Percentiles rank a stretch among this genome's conserved stretches.
These are phyloP conservation scores for Andricus grossulariae DNA, from an alignment of 1,140 invertebrate species.

Conservation along the genomic window DNA sequence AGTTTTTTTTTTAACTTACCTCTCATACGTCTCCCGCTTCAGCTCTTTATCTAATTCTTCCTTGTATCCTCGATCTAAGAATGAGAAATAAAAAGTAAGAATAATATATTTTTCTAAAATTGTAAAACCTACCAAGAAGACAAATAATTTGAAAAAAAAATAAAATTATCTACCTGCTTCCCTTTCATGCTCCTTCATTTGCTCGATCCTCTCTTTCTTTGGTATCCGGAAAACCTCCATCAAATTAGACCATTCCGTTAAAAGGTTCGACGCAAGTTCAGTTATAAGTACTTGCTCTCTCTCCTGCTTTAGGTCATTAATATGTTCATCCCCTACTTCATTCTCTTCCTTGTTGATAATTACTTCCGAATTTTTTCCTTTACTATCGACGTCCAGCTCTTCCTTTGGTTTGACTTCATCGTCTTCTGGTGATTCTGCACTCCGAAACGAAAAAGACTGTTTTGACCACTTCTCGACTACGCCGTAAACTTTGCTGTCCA, in stretches of 20 bases:
- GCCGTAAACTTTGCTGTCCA: slow-evolving; percentile 91
- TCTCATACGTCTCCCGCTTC: slow-evolving; percentile 70
- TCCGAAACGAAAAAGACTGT: slow-evolving; percentile 63
- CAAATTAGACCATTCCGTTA: slow-evolving; percentile 86
- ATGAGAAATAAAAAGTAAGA: slow-evolving; percentile 35
- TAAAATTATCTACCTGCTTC: slow-evolving; percentile 80
- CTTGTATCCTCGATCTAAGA: slow-evolving; percentile 75
- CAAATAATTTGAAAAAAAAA: slow-evolving; percentile 35
- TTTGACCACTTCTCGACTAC: slow-evolving; percentile 89
- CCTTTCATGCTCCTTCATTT: slow-evolving; percentile 94
- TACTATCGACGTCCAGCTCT: slow-evolving; percentile 46
- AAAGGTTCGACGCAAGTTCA: slow-evolving; percentile 80
- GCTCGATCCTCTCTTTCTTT: slow-evolving; percentile 93
- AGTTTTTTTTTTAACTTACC: slow-evolving; percentile 59
- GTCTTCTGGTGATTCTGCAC: slow-evolving; percentile 69
- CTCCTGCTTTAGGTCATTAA: slow-evolving; percentile 53
- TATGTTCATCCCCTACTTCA: slow-evolving; percentile 53
- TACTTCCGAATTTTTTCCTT: slow-evolving; percentile 55
- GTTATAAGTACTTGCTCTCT: slow-evolving; percentile 71
- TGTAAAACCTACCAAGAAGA: background rate
- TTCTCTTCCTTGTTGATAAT: slow-evolving; percentile 54
- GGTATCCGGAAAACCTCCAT: slow-evolving; percentile 96
- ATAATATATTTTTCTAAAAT: background rate
- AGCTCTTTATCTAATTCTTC: slow-evolving; percentile 74
- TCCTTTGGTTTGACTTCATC: slow-evolving; percentile 56